Evolutionary conservation across 2,888 invertebrate species (phyloP), one percentile per base, ranked within the genome.

Genomic region (Rhynchonema sp.): DNA sequence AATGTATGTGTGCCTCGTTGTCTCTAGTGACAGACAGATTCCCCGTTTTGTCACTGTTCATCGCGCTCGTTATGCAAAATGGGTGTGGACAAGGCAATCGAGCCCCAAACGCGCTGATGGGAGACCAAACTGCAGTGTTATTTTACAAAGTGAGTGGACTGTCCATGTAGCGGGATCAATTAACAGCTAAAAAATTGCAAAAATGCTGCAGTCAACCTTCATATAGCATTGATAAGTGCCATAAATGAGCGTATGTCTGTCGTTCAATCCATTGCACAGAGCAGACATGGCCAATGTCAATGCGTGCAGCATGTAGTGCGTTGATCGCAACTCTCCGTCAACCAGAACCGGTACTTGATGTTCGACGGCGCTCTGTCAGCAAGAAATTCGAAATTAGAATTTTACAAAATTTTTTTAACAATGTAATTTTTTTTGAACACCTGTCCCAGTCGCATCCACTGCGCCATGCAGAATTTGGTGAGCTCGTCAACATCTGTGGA

Each of bases 171-270:
- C n/a, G n/a, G n/a, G n/a, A n/a, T n/a, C n/a, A n/a, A n/a, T n/a
- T n/a, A n/a, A n/a, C n/a, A n/a, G n/a, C n/a, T n/a, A n/a, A n/a
- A n/a, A n/a, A n/a, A n/a, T n/a, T n/a, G n/a, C n/a, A n/a, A n/a
- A n/a, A n/a, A n/a, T n/a, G 49, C 6, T n/a, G 3, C 9, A 17
- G 3, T 17, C n/a, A 6, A 29, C 30, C 25, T 30, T 56, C 30
- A 56, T n/a, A n/a, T 30, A 30, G 23, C 56, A 56, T 30, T 56
- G 56, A 56, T 22, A 56, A 6, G 56, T 56, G 23, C 30, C 56
- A 23, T 30, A 56, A 20, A 56, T 26, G 17, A 56, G 30, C 23
- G 56, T 22, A 2, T 56, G 2, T 29, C 17, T 6, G 2, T 2
- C 22, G 38, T 30, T 30, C 2, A 2, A 9, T n/a, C 23, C 2